Evolutionary conservation across 2,797 vertebrate genomes (phyloP), one percentile per base, ranked within the genome.

Genomic region (Syndactyla subalaris): DNA sequence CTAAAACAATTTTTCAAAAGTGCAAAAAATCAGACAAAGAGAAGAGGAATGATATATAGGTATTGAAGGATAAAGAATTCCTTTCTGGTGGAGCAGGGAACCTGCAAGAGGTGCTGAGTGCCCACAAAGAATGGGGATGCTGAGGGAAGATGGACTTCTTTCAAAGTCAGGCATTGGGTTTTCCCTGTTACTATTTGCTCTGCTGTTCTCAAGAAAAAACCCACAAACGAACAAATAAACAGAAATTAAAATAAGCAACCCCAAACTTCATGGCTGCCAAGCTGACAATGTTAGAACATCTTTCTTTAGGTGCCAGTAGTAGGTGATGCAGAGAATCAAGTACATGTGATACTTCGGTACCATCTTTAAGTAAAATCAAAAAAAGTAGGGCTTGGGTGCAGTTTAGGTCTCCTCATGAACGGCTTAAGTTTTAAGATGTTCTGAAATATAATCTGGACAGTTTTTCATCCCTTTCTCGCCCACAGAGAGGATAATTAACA

Each of bases 401-500:
- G 23, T 48, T 95, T 75, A 81, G 43, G 39, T 79, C 39, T 78
- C 63, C 38, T 38, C 55, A 15, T 6, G 2, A 90, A 79, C 49
- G 32, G 12, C 19, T 54, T 49, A 29, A 82, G 32, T 45, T 91
- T 95, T 71, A 65, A 79, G 63, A 65, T 79, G 59, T 59, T 87
- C 83, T 85, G 80, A 67, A 85, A 67, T 17, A 32, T 29, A 88
- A 92, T 77, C 67, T 79, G 83, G 41, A 86, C 58, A 86, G 87
- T 68, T 86, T 93, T 34, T 55, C 76, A 70, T 81, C 71, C 15
- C 34, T 67, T 51, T 15, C 16, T 41, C 0, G 1, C 55, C 62
- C 54, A 34, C 39, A 59, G 76, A 84, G 70, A 89, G 63, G 71
- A 85, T 85, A 94, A 96, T 94, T 94, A 92, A 76, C 4, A 14